Conservation (phyloP, 2,888 invertebrate species). For the Leucania comma region DNA sequence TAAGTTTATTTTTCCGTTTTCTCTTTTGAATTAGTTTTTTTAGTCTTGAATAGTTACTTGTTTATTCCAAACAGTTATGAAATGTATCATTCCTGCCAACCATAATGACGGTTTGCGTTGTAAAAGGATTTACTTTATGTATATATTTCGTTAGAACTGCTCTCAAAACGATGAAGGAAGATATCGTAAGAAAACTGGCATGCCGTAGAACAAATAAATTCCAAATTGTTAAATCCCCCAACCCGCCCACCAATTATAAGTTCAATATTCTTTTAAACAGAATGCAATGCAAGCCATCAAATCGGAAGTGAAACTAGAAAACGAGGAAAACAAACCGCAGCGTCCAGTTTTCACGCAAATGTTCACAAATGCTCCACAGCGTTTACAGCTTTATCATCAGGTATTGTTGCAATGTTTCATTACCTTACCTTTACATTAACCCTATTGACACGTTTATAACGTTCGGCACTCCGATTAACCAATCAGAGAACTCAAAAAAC, state of each 20-base stretch:
- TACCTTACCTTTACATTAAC: background rate
- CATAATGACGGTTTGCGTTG: background rate
- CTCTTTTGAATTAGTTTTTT: background rate
- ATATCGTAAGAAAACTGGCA: too few relatives aligned
- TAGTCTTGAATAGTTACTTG: background rate
- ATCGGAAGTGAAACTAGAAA: constrained; percentile 83
- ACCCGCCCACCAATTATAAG: background rate
- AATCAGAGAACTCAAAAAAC: too few relatives aligned
- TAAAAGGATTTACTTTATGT: too few relatives aligned
- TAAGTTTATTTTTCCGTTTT: background rate
- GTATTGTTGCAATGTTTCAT: constrained; percentile 50
- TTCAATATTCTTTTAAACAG: constrained; percentile 58
- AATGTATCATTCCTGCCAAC: background rate
- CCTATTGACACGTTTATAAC: too few relatives aligned
- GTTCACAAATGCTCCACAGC: constrained; percentile 71
- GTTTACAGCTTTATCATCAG: constrained; percentile 77
- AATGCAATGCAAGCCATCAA: constrained; percentile 85
- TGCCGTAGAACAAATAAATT: too few relatives aligned
- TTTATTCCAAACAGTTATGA: background rate
- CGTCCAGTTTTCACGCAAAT: constrained; percentile 68
- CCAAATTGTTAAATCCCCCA: too few relatives aligned
- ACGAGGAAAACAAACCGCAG: constrained; percentile 77
- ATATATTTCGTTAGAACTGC: too few relatives aligned
- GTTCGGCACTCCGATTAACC: too few relatives aligned
- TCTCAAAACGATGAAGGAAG: too few relatives aligned